Base-by-base conservation (phyloP, 2,888 invertebrate genomes). In the Stenchaetothrips biformis region DNA sequence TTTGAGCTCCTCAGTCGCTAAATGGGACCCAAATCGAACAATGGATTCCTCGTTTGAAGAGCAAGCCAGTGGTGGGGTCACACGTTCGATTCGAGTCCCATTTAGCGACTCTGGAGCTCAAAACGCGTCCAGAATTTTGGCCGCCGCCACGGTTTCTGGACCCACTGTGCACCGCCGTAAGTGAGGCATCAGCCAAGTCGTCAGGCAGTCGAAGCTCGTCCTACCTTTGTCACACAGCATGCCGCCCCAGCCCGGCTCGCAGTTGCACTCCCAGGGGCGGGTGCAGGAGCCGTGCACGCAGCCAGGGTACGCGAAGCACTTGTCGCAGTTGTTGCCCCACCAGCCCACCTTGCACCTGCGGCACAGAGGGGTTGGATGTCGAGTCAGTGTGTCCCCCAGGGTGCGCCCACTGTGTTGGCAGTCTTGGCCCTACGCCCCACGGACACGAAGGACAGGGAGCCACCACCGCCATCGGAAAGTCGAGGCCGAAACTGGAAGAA, bases 141-240 rank as follows among this genome's bases (percentile, higher is more conserved):
- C 37, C 37, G 37, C 37, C 37, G 1, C 37, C 37, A 37, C 37
- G 37, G 37, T 4, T 4, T 37, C 37, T 37, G 37, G 37, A n/a
- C 37, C 37, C 37, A 37, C 37, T 37, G 37, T 37, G 37, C 67
- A n/a, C n/a, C n/a, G n/a, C n/a, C n/a, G n/a, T n/a, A n/a, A n/a
- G n/a, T n/a, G n/a, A n/a, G n/a, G n/a, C 18, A 81, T 25, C 21
- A 25, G 48, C 62, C 80, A 48, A 67, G 21, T 53, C 79, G 81
- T 80, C 82, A 81, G 79, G 78, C 79, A 18, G 49, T 74, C 49
- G 79, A 53, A 80, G 25, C 79, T 48, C 74, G 77, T 84, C 86
- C 86, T 86, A 95, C 95, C 92, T 91, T 96, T 94, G 86, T 96
- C 94, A 86, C 97, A 97, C 25, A 95, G 91, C 90, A 96, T 93